phyloP scores from a whole-genome alignment of 2,113 vertebrate species.

The Azemiops feae region DNA sequence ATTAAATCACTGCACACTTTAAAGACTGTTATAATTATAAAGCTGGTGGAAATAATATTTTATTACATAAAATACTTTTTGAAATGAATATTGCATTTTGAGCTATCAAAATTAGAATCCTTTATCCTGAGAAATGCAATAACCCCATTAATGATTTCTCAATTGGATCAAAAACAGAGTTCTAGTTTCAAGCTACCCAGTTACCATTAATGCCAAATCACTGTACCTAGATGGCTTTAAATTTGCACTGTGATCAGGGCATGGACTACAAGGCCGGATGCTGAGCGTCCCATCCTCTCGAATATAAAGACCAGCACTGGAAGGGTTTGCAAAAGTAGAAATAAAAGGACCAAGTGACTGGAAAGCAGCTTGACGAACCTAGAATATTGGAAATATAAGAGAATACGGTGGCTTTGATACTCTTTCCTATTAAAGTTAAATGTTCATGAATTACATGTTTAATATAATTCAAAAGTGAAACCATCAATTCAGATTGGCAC shows the following conservation, averaged over 20 bases:
- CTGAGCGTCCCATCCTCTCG: constrained; percentile 77
- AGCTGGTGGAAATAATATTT: neutral
- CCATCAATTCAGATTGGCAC: neutral
- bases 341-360: constrained; percentile 89
- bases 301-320: constrained; percentile 80
- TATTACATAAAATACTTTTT: neutral
- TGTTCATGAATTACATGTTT: neutral
- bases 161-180: neutral
- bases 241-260: neutral
- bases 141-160: neutral
- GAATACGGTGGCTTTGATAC: neutral
- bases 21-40: neutral
- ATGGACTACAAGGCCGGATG: constrained; percentile 37
- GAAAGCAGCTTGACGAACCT: constrained; percentile 90
- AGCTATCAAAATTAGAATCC: constrained; percentile 38
- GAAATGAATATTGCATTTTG: neutral
- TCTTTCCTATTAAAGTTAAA: neutral
- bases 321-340: constrained; percentile 87
- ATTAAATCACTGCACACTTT: neutral
- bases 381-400: neutral
- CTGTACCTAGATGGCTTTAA: constrained; percentile 43
- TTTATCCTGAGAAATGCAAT: constrained; percentile 18
- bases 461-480: neutral
- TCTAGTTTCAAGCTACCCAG: neutral
- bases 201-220: neutral